These are phyloP conservation scores for Nomada fabriciana DNA, from an alignment of 2,888 invertebrate species.

Conservation along the genomic window DNA sequence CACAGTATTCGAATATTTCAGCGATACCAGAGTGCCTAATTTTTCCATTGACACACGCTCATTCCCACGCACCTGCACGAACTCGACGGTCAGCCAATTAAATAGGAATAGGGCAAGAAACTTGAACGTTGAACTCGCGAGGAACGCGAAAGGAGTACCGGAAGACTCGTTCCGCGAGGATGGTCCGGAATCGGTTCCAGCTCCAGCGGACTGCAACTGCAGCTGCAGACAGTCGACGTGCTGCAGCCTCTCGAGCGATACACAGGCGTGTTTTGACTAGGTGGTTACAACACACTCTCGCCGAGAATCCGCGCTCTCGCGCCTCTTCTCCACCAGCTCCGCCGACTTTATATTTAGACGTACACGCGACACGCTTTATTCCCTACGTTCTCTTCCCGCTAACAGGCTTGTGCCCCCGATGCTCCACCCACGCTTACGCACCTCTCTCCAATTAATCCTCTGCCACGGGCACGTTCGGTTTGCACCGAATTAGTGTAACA, in stretches of 20 bases:
- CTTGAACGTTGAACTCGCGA: neutral
- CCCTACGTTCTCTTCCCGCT: conserved; percentile 54
- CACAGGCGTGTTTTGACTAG: conserved; percentile 61
- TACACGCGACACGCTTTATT: conserved; percentile 62
- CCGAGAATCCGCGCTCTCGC: conserved; percentile 34
- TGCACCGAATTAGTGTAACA: no score
- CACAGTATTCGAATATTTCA: no score
- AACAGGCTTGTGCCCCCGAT: conserved; percentile 37
- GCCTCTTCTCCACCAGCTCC: conserved; percentile 52
- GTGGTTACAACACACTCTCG: conserved; percentile 56
- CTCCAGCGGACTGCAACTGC: neutral
- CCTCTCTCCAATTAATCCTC: conserved; percentile 6
- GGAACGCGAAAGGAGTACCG: neutral
- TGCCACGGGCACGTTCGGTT: neutral
- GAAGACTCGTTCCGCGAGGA: neutral
- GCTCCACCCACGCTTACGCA: conserved; percentile 37
- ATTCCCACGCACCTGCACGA: no score
- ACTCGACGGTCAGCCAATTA: neutral
- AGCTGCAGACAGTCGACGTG: conserved; percentile 2
- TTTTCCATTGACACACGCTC: neutral
- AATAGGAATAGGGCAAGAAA: neutral
- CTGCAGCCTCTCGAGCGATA: conserved; percentile 15
- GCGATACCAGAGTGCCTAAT: neutral
- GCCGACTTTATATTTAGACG: conserved; percentile 76
- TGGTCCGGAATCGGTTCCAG: neutral